Evolutionary conservation across 2,797 vertebrate genomes (phyloP).

Genomic region (Gymnocypris eckloni): DNA sequence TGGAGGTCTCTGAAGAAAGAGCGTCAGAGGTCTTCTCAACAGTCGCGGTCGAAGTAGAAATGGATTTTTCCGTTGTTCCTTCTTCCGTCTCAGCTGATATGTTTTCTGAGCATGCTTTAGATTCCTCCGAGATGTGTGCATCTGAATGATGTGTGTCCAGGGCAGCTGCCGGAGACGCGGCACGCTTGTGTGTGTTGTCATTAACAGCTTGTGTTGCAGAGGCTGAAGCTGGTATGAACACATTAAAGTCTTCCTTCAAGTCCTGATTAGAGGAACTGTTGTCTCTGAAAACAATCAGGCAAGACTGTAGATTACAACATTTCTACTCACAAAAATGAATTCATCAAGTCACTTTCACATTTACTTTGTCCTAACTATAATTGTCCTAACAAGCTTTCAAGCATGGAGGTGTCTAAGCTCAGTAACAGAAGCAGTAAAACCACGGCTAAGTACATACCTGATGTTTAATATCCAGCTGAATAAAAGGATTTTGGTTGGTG

Average conservation of each 20-base stretch:
- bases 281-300: slow-evolving; percentile 60
- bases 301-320: slow-evolving; percentile 3
- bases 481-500: not conserved
- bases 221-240: slow-evolving; percentile 69
- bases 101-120: not conserved
- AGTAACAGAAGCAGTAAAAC: not conserved
- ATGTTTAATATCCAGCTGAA: not conserved
- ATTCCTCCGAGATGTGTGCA: not conserved
- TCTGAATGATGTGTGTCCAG: not conserved
- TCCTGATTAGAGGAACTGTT: slow-evolving; percentile 76
- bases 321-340: not conserved
- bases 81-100: not conserved
- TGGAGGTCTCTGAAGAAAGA: not conserved
- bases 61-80: not conserved
- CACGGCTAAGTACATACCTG: not conserved
- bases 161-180: slow-evolving; percentile 10
- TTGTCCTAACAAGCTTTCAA: not conserved
- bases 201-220: slow-evolving; percentile 67
- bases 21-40: not conserved
- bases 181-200: slow-evolving; percentile 60
- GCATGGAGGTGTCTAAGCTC: not conserved
- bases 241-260: slow-evolving; percentile 75
- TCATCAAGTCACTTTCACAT: not conserved
- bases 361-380: not conserved
- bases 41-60: not conserved